Base-by-base conservation (phyloP, 64 coral and sea anemone genomes). In the Exaiptasia diaphana region DNA sequence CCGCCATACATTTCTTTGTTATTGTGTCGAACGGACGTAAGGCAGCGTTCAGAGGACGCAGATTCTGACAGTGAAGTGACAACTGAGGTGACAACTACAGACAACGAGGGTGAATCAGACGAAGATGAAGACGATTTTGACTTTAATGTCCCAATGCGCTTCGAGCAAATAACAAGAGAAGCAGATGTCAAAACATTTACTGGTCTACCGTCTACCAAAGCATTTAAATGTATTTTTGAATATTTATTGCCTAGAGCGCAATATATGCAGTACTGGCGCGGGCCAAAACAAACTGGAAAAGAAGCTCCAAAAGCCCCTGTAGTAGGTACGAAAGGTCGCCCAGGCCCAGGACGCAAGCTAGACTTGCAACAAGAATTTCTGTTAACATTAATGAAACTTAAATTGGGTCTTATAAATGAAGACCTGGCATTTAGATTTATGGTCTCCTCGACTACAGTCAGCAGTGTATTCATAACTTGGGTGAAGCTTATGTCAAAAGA, bases 201-300 rank as follows among this genome's bases (percentile, higher is more conserved):
- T 8, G 43, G 72, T 25, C 10, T 75, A 52, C 72, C 72, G 22
- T 75, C 72, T 50, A 48, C 72, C 46, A 44, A 75, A 75, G 72
- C 72, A 3, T 75, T 75, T 30, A 75, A 75, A 7, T 75, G 72
- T 32, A 2, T 75, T 50, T 75, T 75, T 45, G 72, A 75, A 41
- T 27, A 50, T 52, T 46, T 75, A 46, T 12, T 48, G 24, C 71
- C 71, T 7, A 75, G 40, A 52, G 72, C 72, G 25, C 8, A 52
- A 75, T 50, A 48, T 50, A 75, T 75, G 72, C 72, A 75, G 0
- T 75, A 75, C 39, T 75, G 72, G 43, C 20, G 68, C 36, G 72
- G 41, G 23, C 7, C 21, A 21, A 71, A 71, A 71, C 68, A 71
- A 71, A 71, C 68, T 40, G 18, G 11, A 40, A 37, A 41, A 71